phyloP scores from a whole-genome alignment of 2,888 invertebrate species.

The Ptychoptera albimana region DNA sequence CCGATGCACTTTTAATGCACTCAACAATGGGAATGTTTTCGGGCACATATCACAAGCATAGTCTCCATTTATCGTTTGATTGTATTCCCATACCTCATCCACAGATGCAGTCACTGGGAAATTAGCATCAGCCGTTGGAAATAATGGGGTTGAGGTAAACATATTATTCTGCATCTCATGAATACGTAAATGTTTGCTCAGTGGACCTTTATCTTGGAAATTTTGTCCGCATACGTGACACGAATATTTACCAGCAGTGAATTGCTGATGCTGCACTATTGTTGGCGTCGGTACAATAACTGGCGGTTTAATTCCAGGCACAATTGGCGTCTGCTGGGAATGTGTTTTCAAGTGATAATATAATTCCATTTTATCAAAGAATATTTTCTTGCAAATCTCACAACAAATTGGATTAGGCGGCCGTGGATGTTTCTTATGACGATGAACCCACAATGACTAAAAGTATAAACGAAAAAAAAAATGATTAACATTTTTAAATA shows the following conservation, averaged over 20 bases:
- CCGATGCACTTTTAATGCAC: constrained; percentile 31
- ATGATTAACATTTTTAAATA: background rate
- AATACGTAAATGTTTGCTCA: constrained; percentile 27
- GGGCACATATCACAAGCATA: constrained; percentile 30
- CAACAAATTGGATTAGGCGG: constrained; percentile 28
- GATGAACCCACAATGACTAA: constrained; percentile 27
- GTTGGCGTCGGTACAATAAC: background rate
- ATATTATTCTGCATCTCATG: constrained; percentile 23
- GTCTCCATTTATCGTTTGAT: constrained; percentile 28
- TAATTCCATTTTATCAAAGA: constrained; percentile 29
- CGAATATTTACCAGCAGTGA: background rate
- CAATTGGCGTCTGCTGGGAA: constrained; percentile 3
- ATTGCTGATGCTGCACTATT: background rate
- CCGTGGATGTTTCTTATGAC: constrained; percentile 31
- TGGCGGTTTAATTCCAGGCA: background rate
- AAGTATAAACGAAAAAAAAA: background rate
- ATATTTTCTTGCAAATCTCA: constrained; percentile 26
- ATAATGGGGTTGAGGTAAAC: constrained; percentile 27
- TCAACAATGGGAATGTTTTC: constrained; percentile 29
- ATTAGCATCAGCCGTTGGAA: constrained; percentile 19
- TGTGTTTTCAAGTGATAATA: constrained; percentile 21
- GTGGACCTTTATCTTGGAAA: constrained; percentile 27
- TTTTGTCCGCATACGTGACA: constrained; percentile 28
- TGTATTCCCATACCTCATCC: constrained; percentile 17
- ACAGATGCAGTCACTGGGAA: constrained; percentile 5